Base-by-base conservation (phyloP, 2,888 invertebrate genomes). In the Cephus sareptanus region DNA sequence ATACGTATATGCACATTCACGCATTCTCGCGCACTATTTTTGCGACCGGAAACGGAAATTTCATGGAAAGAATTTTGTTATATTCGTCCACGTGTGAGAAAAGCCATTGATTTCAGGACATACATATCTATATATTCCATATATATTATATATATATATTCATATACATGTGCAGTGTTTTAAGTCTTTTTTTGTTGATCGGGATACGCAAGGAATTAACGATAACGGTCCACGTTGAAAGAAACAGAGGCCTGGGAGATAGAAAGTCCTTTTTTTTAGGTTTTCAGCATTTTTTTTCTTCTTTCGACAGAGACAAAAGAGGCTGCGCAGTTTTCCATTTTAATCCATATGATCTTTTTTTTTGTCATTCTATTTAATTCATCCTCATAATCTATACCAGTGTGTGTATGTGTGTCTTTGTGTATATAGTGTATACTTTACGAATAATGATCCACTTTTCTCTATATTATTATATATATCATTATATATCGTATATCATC, bases 371-470 rank as follows among this genome's bases (percentile, higher is more conserved):
- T 78, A 75, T 68, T 86, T 87, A 89, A 88, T 89, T 87, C 87
- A 88, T 89, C 87, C 79, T 87, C 87, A 87, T 89, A 88, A 86
- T 89, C 89, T 88, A 87, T 88, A 87, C 86, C 87, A 87, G 82
- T 86, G 40, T 40, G 40, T 40, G 15, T 15, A 15, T 1, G 40
- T 40, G 40, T 40, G 40, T 40, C 40, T 40, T 15, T 40, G 40
- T 40, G 6, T 40, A 40, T 40, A 40, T 40, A 40, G 40, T 40
- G 84, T 87, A 85, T 88, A 89, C 84, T 88, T 87, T 89, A 89
- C 83, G 89, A 89, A 89, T 88, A 88, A 87, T 89, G 88, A 89
- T 89, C 85, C 86, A 86, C 85, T 87, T 88, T 84, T 86, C 79
- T 87, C 84, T 89, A 87, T 87, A 84, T 87, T 86, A 85, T 85